Evolutionary conservation across 2,113 vertebrate species (phyloP).

Genomic region (Prionailurus bengalensis): DNA sequence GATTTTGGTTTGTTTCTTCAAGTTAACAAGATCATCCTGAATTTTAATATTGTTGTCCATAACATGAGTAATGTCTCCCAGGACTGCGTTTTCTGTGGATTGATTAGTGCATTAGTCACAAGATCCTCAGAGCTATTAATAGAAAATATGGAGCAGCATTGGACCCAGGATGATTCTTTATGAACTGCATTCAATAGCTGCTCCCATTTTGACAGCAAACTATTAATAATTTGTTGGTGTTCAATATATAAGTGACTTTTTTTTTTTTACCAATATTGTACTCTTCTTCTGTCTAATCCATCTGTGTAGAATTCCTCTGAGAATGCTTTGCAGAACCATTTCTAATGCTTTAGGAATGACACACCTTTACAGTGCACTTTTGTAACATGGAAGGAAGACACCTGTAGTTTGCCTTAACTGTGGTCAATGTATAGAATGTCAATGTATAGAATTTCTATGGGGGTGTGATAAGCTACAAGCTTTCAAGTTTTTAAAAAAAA

Average conservation of each 20-base stretch:
- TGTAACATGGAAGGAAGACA: background rate
- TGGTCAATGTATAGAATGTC: background rate
- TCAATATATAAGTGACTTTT: slow-evolving; percentile 78
- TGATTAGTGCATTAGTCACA: slow-evolving; percentile 79
- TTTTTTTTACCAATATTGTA: slow-evolving; percentile 46
- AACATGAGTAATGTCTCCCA: slow-evolving; percentile 75
- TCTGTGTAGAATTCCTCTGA: slow-evolving; percentile 58
- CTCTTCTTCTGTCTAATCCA: slow-evolving; percentile 60
- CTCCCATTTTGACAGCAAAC: slow-evolving; percentile 75
- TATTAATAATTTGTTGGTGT: slow-evolving; percentile 81
- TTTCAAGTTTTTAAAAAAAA: background rate
- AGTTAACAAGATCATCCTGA: slow-evolving; percentile 78
- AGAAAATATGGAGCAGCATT: slow-evolving; percentile 69
- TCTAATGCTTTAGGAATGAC: slow-evolving; percentile 60
- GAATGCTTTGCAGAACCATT: slow-evolving; percentile 56
- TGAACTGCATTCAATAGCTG: slow-evolving; percentile 16
- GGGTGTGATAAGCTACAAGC: background rate
- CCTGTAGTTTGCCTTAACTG: background rate
- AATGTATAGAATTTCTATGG: background rate
- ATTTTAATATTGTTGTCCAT: slow-evolving; percentile 82
- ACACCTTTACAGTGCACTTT: background rate
- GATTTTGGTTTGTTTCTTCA: slow-evolving; percentile 72
- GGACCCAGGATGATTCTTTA: slow-evolving; percentile 71
- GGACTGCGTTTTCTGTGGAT: slow-evolving; percentile 79
- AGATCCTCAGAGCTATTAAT: slow-evolving; percentile 73